Evolutionary conservation across 2,113 vertebrate genomes (phyloP).

Genomic region (Melanerpes aurifrons): DNA sequence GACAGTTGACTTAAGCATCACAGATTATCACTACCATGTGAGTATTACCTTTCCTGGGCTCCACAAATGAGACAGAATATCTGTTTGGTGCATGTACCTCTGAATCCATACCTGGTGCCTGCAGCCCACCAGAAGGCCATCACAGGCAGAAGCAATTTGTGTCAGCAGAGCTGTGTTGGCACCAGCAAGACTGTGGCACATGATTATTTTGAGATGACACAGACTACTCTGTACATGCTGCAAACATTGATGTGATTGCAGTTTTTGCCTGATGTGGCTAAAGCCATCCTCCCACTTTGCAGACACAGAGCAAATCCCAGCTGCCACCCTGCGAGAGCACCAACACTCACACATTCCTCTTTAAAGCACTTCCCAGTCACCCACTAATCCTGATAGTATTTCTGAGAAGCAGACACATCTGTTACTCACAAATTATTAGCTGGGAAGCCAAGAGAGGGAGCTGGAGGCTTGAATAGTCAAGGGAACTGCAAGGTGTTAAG

Average conservation of each 20-base stretch:
- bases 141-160: not conserved
- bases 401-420: conserved; percentile 23
- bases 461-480: conserved; percentile 22
- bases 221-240: not conserved
- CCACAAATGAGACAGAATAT: not conserved
- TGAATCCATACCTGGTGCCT: not conserved
- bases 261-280: not conserved
- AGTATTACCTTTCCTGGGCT: not conserved
- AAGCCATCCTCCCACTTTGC: not conserved
- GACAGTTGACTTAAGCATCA: not conserved
- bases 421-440: not conserved
- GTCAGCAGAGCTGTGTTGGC: not conserved
- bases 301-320: not conserved
- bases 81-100: not conserved
- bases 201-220: not conserved
- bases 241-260: not conserved
- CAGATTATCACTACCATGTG: fast-evolving
- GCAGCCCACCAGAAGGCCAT: not conserved
- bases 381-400: not conserved
- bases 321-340: not conserved
- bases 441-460: not conserved
- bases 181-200: not conserved
- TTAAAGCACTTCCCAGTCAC: not conserved
- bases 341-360: not conserved
- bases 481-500: fast-evolving